Evolutionary conservation across 2,113 vertebrate species (phyloP), one percentile per base, ranked within the genome.

Genomic region (Dasyprocta punctata): DNA sequence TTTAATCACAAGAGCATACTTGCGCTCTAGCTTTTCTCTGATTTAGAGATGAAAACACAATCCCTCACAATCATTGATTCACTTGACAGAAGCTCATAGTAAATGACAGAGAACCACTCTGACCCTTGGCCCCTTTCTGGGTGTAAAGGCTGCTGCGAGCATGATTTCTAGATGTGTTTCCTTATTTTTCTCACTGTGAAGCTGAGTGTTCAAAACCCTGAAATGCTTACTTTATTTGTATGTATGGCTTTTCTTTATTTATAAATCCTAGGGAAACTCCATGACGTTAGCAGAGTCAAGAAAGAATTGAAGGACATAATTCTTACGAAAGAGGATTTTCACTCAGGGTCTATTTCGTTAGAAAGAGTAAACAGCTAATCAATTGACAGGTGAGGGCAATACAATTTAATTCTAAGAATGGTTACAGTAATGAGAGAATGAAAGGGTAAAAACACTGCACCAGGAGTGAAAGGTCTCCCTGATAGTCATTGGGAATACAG

Each of bases 231-330:
- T 54, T 33, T 63, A 63, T 33, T 89, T 58, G 36, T 28, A 38
- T 12, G 33, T 93, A 49, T 56, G 16, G 20, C 5, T 10, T 12
- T 81, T 95, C 47, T 75, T 78, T 87, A 26, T 85, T 95, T 47
- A 92, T 22, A 61, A n/a, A 38, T 36, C 90, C 47, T 5, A 33
- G 26, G 26, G 19, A 58, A 90, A 81, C 1, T 84, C 69, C 8
- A 82, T 54, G 58, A 77, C 82, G 1, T 90, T 60, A 52, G 56
- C 89, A 92, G 33, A 77, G 19, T 60, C 49, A 77, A 94, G 36
- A 75, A 92, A 82, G 41, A 78, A 3, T 82, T 94, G 36, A 88
- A 78, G n/a, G 0, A 14, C 44, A 4, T 33, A 49, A 78, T 30
- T 78, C 12, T 3, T 71, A 60, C 71, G 41, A 0, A n/a, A 4